phyloP scores from a whole-genome alignment of 2,888 invertebrate genomes.

The Volucella inanis region DNA sequence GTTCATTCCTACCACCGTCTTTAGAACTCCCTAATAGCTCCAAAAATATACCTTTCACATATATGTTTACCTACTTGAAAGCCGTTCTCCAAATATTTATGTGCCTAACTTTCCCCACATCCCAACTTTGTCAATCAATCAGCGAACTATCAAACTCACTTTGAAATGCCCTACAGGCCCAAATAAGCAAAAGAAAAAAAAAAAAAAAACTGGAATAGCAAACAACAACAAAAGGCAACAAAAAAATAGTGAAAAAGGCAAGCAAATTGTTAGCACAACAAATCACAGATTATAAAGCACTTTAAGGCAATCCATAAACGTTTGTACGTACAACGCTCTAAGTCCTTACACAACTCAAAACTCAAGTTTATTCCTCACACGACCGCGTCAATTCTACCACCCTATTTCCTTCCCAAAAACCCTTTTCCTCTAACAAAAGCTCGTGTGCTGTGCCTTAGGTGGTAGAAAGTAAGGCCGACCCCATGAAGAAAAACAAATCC shows the following conservation, averaged over 20 bases:
- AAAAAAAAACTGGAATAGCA: not conserved
- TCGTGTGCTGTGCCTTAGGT: not conserved
- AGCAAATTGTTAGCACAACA: constrained; percentile 35
- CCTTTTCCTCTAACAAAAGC: constrained; percentile 6
- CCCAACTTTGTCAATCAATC: constrained; percentile 21
- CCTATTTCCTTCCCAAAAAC: not conserved
- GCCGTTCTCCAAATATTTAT: not conserved
- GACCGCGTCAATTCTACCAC: not conserved
- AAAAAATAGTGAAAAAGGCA: not conserved
- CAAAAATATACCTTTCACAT: not conserved
- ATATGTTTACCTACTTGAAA: not conserved
- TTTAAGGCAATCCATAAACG: constrained; percentile 14
- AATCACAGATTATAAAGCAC: constrained; percentile 35
- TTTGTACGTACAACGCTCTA: not conserved
- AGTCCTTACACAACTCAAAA: no score
- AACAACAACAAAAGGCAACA: constrained; percentile 9
- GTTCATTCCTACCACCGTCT: no score
- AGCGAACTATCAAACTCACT: constrained; percentile 22
- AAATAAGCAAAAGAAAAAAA: no score
- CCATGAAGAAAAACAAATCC: constrained; percentile 18
- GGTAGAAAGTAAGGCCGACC: not conserved
- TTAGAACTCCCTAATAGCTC: no score
- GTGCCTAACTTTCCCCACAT: not conserved
- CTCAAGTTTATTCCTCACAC: constrained; percentile 8
- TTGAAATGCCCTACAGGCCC: not conserved